These are phyloP conservation scores for Empis livida DNA, from an alignment of 2,888 invertebrate genomes.

Conservation along the genomic window DNA sequence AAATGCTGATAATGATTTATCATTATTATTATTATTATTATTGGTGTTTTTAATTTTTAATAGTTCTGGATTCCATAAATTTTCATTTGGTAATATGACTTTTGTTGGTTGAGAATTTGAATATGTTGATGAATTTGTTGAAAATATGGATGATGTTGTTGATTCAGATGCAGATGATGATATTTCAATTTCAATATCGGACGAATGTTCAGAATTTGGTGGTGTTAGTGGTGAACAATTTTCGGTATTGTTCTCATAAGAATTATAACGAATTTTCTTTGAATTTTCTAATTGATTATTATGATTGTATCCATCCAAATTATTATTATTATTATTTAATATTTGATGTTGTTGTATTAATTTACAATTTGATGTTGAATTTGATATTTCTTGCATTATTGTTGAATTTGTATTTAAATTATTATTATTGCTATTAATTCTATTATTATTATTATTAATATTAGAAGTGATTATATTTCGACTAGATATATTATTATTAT, in stretches of 20 bases:
- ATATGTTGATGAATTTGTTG: background rate
- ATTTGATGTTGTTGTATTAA: background rate
- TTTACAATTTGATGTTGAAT: slow-evolving; percentile 14
- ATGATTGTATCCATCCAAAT: slow-evolving; percentile 7
- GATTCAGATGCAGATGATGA: slow-evolving; percentile 23
- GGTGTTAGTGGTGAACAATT: slow-evolving; percentile 47
- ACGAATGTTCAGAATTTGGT: slow-evolving; percentile 59
- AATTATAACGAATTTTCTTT: slow-evolving; percentile 1
- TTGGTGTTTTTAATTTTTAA: slow-evolving; percentile 8
- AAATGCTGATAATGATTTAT: background rate
- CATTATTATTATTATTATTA: too few species aligned
- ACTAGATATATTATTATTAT: background rate
- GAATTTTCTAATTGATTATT: slow-evolving; percentile 14
- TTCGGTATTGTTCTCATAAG: slow-evolving; percentile 34
- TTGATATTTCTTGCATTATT: slow-evolving; percentile 34
- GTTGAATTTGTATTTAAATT: slow-evolving; percentile 14
- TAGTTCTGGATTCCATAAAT: slow-evolving; percentile 11
- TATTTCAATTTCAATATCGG: slow-evolving; percentile 51
- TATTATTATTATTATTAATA: background rate
- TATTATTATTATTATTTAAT: background rate
- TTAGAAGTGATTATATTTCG: background rate
- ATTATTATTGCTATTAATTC: background rate
- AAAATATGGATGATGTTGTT: slow-evolving; percentile 19
- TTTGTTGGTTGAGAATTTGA: slow-evolving; percentile 1
- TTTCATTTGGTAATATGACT: slow-evolving; percentile 2